phyloP scores from a whole-genome alignment of 35 echinoderm and acorn worm species.

The Acanthaster planci region DNA sequence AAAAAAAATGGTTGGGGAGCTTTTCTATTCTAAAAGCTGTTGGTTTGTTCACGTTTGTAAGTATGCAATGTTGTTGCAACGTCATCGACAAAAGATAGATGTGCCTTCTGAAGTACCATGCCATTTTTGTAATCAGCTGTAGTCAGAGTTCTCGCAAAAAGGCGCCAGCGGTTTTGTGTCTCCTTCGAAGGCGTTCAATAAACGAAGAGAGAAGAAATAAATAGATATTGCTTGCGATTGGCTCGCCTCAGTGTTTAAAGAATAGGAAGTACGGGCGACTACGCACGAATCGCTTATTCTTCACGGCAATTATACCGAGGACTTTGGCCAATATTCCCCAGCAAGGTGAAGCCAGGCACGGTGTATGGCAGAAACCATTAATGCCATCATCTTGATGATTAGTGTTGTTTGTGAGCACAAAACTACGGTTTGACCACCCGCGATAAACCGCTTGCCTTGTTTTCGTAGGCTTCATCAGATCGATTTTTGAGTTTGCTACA shows the following conservation, averaged over 20 bases:
- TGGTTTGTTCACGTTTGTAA: no score
- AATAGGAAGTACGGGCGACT: slow-evolving; percentile 5
- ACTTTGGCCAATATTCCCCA: slow-evolving; percentile 20
- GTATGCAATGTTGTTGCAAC: no score
- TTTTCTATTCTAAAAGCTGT: no score
- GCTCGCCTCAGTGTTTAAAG: background rate
- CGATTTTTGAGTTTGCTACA: no score
- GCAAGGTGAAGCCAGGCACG: background rate
- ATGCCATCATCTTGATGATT: background rate
- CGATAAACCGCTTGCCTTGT: background rate
- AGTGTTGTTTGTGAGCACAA: background rate
- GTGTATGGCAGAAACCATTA: background rate
- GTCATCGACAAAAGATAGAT: no score
- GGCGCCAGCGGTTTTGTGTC: no score
- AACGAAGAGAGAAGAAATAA: background rate
- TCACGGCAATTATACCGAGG: slow-evolving; percentile 8
- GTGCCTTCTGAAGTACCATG: no score
- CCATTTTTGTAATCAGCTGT: no score
- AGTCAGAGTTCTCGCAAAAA: no score
- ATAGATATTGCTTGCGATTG: slow-evolving; percentile 11
- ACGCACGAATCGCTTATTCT: background rate
- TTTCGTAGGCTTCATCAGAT: background rate
- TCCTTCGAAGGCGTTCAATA: background rate
- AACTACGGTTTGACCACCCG: background rate
- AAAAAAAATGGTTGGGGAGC: no score